A percentile compares a stretch with the other conserved stretches of the same genome.
These are phyloP conservation scores for Orcinus orca DNA, from an alignment of 2,113 vertebrate genomes.

Conservation along the genomic window DNA sequence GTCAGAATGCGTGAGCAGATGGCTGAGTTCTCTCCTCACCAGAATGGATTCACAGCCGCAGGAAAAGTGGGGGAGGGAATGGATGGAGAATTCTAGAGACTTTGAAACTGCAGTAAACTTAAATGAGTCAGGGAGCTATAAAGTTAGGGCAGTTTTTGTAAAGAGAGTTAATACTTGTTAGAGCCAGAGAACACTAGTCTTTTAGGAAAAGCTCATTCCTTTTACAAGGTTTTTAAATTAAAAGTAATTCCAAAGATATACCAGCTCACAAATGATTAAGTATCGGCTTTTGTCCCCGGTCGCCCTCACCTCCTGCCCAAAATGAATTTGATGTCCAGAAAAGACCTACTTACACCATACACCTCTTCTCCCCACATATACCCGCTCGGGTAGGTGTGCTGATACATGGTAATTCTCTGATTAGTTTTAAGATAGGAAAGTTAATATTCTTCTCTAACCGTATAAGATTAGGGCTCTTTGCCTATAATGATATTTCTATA, in stretches of 20 bases:
- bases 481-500: neutral
- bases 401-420: neutral
- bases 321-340: neutral
- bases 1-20: constrained; percentile 66
- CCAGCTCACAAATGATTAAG: neutral
- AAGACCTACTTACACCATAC: neutral
- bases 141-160: constrained; percentile 12
- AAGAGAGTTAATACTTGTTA: constrained; percentile 27
- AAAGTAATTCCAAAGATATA: constrained; percentile 51
- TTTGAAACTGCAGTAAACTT: constrained; percentile 32
- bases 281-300: neutral
- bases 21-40: constrained; percentile 33
- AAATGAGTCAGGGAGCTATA: constrained; percentile 44
- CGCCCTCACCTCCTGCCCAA: neutral
- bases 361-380: neutral
- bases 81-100: neutral
- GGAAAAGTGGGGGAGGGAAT: constrained; percentile 1
- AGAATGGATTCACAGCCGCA: constrained; percentile 34
- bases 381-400: neutral
- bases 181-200: neutral
- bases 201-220: constrained; percentile 33
- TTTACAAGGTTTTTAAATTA: constrained; percentile 44
- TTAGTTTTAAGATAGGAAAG: neutral
- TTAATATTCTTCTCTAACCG: neutral
- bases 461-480: neutral